Base-by-base conservation (phyloP, 2,888 invertebrate species). In the Allolobophora icterica region DNA sequence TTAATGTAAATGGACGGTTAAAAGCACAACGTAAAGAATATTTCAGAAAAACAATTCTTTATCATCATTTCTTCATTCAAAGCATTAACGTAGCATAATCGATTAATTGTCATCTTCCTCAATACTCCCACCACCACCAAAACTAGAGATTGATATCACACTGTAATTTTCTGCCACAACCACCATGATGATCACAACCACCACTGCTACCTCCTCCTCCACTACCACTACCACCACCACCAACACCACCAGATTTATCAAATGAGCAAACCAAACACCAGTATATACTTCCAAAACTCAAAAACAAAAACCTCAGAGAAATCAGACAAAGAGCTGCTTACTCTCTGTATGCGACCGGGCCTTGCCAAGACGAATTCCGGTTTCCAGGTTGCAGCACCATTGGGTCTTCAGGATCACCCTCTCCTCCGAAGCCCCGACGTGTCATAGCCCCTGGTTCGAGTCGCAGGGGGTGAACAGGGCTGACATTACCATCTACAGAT, bases 401-500 rank as follows among this genome's bases (percentile, higher is more conserved):
- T 4, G 52, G 90, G 15, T 58, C 87, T 6, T 87, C 87, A 87
- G 35, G 87, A 24, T 87, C 87, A 35, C 58, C 89, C 89, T 52
- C 45, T 89, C 38, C 45, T 11, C 89, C 83, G 33, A 71, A 58
- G 15, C 91, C 91, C 34, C 91, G 83, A 30, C 83, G 45, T 21
- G 89, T 84, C 40, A 42, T 90, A 17, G n/a, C 91, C 4, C 84
- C 91, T 13, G 91, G 91, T 17, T 91, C 91, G 17, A 89, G 42
- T 42, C 96, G 96, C 89, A 97, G 96, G 90, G 97, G 97, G 94
- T 97, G 96, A 94, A 98, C 96, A 90, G 98, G 98, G 95, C 98
- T 98, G 38, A 24, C 19, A n/a, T 71, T 87, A n/a, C 42, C 89
- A 34, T 84, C 87, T 35, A 33, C 38, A 52, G 90, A 35, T 19